A percentile compares a stretch with the other conserved stretches of the same genome.
phyloP scores from a whole-genome alignment of 2,113 vertebrate genomes.

The Petrocephalus zakoni region DNA sequence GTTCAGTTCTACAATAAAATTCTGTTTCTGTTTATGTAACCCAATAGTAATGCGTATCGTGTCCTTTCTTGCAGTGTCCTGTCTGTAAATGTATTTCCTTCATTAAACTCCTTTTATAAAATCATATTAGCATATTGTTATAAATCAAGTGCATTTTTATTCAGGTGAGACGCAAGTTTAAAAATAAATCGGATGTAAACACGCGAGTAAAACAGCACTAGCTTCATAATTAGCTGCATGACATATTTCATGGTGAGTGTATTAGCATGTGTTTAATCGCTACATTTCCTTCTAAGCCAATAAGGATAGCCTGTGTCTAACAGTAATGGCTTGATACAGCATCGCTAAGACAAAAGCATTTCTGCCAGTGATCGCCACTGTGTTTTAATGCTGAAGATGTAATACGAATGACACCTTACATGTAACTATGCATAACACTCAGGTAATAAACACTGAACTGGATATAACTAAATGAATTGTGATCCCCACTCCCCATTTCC shows the following conservation, averaged over 20 bases:
- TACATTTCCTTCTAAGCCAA: not conserved
- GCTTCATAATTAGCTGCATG: not conserved
- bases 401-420: not conserved
- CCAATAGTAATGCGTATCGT: not conserved
- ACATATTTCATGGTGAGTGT: not conserved
- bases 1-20: not conserved
- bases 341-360: not conserved
- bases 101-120: not conserved
- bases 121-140: not conserved
- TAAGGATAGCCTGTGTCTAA: not conserved
- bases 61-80: not conserved
- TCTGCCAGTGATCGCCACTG: not conserved
- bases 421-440: not conserved
- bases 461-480: not conserved
- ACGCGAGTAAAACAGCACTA: not conserved
- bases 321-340: not conserved
- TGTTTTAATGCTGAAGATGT: not conserved
- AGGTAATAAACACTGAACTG: not conserved
- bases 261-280: not conserved
- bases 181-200: not conserved
- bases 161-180: not conserved
- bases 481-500: not conserved
- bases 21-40: not conserved
- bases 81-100: not conserved
- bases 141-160: constrained; percentile 6